Conservation (phyloP, 2,888 invertebrate genomes). For the Meiosimyza decipiens region DNA sequence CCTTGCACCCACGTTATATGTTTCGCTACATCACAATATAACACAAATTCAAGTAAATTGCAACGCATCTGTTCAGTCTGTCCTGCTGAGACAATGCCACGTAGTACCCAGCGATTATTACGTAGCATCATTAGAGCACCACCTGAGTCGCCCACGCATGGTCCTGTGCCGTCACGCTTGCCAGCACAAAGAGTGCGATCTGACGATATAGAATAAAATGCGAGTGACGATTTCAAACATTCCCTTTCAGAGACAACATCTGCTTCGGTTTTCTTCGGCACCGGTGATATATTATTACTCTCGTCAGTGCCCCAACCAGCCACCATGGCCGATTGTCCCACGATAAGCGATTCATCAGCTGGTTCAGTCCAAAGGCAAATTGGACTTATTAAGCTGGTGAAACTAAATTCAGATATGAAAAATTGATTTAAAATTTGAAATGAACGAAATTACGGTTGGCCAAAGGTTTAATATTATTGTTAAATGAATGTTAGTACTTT, state of each 20-base stretch:
- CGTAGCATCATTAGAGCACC: constrained; percentile 68
- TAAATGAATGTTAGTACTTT: too few relatives aligned
- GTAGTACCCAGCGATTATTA: constrained; percentile 65
- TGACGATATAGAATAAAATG: constrained; percentile 50
- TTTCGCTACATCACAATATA: constrained; percentile 75
- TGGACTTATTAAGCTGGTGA: constrained; percentile 52
- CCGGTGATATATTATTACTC: constrained; percentile 51
- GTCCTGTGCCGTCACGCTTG: constrained; percentile 60
- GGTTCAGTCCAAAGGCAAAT: constrained; percentile 62
- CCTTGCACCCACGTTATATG: constrained; percentile 69
- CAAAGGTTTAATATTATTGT: too few relatives aligned
- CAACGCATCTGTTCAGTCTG: constrained; percentile 67
- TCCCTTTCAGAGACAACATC: constrained; percentile 68
- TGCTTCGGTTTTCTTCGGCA: constrained; percentile 66
- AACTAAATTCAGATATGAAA: constrained; percentile 45
- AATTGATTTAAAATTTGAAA: background rate
- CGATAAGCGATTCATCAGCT: constrained; percentile 53
- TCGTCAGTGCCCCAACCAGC: constrained; percentile 70
- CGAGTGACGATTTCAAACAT: constrained; percentile 67
- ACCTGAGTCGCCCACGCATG: constrained; percentile 72
- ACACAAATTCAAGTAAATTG: constrained; percentile 72
- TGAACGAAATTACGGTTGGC: too few relatives aligned
- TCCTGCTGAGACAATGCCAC: constrained; percentile 69
- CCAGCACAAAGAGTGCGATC: constrained; percentile 61
- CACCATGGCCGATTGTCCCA: constrained; percentile 66